Evolutionary conservation across 2,888 invertebrate species (phyloP).

Genomic region (Cryptocephalus moraei): DNA sequence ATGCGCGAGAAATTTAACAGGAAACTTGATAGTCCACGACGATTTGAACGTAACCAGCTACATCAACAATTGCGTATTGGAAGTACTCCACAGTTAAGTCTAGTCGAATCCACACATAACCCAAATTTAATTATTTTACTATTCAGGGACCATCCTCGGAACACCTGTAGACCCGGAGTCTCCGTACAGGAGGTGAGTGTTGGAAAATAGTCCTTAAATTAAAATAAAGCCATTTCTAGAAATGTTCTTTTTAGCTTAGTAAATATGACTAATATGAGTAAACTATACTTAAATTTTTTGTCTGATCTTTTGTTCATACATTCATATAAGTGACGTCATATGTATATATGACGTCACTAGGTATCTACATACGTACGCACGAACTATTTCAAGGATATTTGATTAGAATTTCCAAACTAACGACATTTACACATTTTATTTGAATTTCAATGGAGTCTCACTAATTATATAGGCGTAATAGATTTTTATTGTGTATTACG

Average conservation of each 20-base stretch:
- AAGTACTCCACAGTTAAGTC: constrained; percentile 45
- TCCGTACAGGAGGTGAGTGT: constrained; percentile 44
- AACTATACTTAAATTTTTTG: too few relatives aligned
- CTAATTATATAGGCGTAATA: neutral
- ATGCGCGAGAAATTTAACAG: constrained; percentile 29
- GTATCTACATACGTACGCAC: neutral
- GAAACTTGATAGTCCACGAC: constrained; percentile 30
- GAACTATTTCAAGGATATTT: too few relatives aligned
- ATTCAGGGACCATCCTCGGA: constrained; percentile 45
- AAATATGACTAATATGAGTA: too few relatives aligned
- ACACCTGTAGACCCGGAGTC: constrained; percentile 39
- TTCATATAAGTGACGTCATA: too few relatives aligned
- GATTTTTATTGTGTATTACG: constrained; percentile 11
- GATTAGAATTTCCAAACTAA: too few relatives aligned
- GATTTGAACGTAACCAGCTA: constrained; percentile 44
- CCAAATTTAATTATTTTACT: neutral
- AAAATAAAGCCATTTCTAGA: too few relatives aligned
- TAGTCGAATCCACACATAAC: neutral
- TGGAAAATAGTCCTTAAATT: constrained; percentile 13
- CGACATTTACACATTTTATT: too few relatives aligned
- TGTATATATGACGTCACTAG: too few relatives aligned
- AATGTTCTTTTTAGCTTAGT: too few relatives aligned
- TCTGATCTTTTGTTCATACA: too few relatives aligned
- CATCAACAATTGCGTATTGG: constrained; percentile 46
- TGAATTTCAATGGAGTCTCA: too few relatives aligned